Conservation (phyloP, 2,888 invertebrate species). For the Sipha maydis region DNA sequence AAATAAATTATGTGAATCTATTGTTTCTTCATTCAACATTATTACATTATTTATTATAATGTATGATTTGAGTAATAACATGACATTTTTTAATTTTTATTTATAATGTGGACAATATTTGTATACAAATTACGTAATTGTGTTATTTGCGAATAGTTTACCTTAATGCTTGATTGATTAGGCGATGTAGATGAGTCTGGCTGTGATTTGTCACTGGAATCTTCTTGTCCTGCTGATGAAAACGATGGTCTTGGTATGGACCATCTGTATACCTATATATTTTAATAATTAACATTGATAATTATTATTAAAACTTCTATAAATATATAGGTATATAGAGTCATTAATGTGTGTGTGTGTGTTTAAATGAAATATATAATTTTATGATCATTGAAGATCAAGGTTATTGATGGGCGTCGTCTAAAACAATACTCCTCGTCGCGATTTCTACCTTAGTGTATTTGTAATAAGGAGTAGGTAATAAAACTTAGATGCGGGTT, state of each 20-base stretch:
- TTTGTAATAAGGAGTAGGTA: conserved; percentile 34
- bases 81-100: too few relatives aligned
- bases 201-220: conserved; percentile 47
- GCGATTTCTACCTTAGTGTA: conserved; percentile 1
- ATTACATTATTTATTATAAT: not conserved
- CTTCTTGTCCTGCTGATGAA: conserved; percentile 38
- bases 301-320: not conserved
- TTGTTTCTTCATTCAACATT: not conserved
- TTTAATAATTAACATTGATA: conserved; percentile 22
- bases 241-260: conserved; percentile 58
- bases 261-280: conserved; percentile 41
- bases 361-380: conserved; percentile 6
- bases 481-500: conserved; percentile 36
- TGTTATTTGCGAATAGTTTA: not conserved
- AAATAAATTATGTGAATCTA: too few relatives aligned
- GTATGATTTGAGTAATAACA: too few relatives aligned
- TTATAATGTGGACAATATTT: not conserved
- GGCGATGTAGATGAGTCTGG: conserved; percentile 39
- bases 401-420: conserved; percentile 56
- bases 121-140: not conserved
- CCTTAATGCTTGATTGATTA: conserved; percentile 47
- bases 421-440: conserved; percentile 52
- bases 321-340: not conserved
- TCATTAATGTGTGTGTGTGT: not conserved
- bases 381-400: conserved; percentile 57